Conservation (phyloP, 2,888 invertebrate species). For the Cylloceria caligata region DNA sequence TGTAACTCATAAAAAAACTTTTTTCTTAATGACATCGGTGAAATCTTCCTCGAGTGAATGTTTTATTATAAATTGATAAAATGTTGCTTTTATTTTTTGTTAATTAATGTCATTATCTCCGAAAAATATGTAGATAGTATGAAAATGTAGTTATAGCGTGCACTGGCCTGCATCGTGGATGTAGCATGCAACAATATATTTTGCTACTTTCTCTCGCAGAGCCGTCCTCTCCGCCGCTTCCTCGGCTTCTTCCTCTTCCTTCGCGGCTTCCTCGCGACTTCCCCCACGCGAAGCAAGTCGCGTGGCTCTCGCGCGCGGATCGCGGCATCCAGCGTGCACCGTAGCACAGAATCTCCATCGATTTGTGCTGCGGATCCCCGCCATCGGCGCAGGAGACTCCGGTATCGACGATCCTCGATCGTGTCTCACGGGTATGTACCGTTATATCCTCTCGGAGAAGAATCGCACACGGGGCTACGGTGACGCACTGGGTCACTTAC, state of each 20-base stretch:
- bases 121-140: background rate
- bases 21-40: too few species aligned
- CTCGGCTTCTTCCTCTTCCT: constrained; percentile 58
- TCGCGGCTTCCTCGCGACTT: constrained; percentile 54
- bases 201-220: constrained; percentile 36
- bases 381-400: background rate
- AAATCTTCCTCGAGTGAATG: too few species aligned
- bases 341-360: constrained; percentile 13
- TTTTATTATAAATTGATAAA: background rate
- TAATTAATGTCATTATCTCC: background rate
- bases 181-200: background rate
- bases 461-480: constrained; percentile 20
- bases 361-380: constrained; percentile 11
- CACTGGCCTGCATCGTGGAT: too few species aligned
- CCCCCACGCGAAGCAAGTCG: constrained; percentile 67
- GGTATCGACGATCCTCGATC: constrained; percentile 51
- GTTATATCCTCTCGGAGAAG: constrained; percentile 40
- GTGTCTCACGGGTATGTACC: constrained; percentile 46
- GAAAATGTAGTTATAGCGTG: background rate
- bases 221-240: constrained; percentile 32
- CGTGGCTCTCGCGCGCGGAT: constrained; percentile 73
- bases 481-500: constrained; percentile 47
- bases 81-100: background rate
- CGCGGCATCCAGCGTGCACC: constrained; percentile 51
- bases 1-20: too few species aligned